These are phyloP conservation scores for Sminthurides bifidus DNA, from an alignment of 1,140 invertebrate genomes.

Conservation along the genomic window DNA sequence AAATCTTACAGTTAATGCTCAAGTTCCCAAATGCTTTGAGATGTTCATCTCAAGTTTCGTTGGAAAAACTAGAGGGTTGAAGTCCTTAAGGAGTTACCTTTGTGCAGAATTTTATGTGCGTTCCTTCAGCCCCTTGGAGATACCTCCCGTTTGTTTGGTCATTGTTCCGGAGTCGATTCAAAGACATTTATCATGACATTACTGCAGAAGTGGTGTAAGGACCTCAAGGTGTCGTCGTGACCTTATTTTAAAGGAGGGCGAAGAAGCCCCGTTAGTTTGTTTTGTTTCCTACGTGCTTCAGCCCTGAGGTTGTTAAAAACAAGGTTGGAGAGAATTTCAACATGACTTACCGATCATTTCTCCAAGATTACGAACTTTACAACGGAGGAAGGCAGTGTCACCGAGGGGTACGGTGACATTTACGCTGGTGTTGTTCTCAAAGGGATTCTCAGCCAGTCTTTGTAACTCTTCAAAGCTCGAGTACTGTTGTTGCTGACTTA, in stretches of 20 bases:
- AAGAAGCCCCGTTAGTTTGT: too few relatives aligned
- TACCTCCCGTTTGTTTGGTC: too few relatives aligned
- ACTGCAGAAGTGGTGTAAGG: neutral
- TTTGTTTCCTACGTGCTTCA: too few relatives aligned
- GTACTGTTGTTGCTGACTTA: slow-evolving; percentile 47
- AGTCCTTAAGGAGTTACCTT: too few relatives aligned
- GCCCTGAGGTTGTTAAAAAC: neutral
- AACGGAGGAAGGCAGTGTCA: slow-evolving; percentile 41
- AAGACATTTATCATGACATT: slow-evolving; percentile 1
- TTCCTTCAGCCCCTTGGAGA: too few relatives aligned
- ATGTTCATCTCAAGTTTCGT: too few relatives aligned
- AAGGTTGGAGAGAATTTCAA: neutral
- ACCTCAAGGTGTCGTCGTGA: too few relatives aligned
- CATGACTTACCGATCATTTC: slow-evolving; percentile 41
- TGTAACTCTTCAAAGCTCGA: slow-evolving; percentile 43
- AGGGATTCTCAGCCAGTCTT: slow-evolving; percentile 31
- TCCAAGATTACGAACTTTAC: slow-evolving; percentile 40
- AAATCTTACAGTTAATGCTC: too few relatives aligned
- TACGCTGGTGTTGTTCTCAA: slow-evolving; percentile 37
- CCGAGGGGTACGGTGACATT: slow-evolving; percentile 41
- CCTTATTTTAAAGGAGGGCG: too few relatives aligned
- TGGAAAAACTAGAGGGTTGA: too few relatives aligned
- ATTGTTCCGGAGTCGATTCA: neutral
- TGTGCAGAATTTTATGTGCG: too few relatives aligned
- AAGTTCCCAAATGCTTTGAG: too few relatives aligned